These are phyloP conservation scores for Aricia agestis DNA, from an alignment of 1,140 invertebrate genomes.

Conservation along the genomic window DNA sequence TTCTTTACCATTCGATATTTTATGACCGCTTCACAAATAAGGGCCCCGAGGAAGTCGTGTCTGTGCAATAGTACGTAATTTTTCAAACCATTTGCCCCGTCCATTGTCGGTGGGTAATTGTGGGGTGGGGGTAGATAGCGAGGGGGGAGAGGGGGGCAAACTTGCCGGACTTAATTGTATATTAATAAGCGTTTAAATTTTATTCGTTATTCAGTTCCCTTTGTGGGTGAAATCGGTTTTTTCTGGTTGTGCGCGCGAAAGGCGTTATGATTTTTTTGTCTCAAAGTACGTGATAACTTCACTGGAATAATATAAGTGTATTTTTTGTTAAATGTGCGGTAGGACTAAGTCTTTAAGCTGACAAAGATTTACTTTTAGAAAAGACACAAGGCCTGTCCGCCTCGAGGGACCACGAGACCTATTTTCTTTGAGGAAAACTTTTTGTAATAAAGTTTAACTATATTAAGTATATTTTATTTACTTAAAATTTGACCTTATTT, in stretches of 20 bases:
- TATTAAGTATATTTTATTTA: too few species aligned
- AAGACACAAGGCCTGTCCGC: too few species aligned
- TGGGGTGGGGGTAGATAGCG: conserved; percentile 14
- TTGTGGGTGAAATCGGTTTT: conserved; percentile 5
- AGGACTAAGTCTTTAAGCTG: too few species aligned
- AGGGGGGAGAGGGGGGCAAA: background rate
- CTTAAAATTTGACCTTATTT: too few species aligned
- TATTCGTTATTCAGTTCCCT: background rate
- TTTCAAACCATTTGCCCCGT: conserved; percentile 44
- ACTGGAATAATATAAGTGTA: background rate
- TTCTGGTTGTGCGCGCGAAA: background rate
- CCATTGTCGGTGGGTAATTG: conserved; percentile 33
- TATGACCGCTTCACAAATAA: conserved; percentile 13
- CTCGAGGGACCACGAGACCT: too few species aligned
- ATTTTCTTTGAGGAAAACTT: too few species aligned
- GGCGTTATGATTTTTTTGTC: background rate
- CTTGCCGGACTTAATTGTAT: conserved; percentile 31
- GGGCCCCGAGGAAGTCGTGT: conserved; percentile 24
- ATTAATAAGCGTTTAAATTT: conserved; percentile 34
- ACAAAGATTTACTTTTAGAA: too few species aligned
- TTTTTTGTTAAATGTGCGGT: too few species aligned
- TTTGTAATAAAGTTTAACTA: too few species aligned
- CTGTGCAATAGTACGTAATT: conserved; percentile 46
- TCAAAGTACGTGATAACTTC: background rate
- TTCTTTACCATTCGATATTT: background rate